Base-by-base conservation (phyloP, 2,113 vertebrate species). In the Bolborhynchus lineola region DNA sequence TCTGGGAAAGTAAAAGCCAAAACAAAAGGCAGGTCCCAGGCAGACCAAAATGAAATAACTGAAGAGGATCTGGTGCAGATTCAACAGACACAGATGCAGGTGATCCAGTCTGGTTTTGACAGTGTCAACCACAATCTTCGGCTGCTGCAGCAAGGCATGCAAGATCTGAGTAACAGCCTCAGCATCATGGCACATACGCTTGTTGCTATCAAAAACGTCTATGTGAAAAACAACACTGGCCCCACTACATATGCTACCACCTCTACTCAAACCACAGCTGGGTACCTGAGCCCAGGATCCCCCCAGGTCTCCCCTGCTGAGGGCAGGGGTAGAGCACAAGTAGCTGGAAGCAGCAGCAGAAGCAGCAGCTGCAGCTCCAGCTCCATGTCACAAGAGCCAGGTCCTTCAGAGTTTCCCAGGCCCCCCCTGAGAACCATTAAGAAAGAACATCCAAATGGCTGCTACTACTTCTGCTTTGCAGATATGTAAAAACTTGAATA, bases 381-480 rank as follows among this genome's bases (percentile, higher is more conserved):
- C 72, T 97, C 97, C 35, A 60, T 42, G 64, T 97, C 96, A 24
- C 97, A 97, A 94, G 97, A 97, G 31, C 52, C 97, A 31, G 97
- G 97, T 76, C 96, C 97, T 87, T 97, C 97, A 0, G 97, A 97
- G 62, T 97, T 97, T 81, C 92, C 97, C 26, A 92, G 96, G 70
- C 93, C 91, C 35, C 60, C 96, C 7, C 39, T 97, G 85, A 96
- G 97, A 95, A 92, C 94, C 90, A 96, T 97, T 96, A 97, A 97
- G 85, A 97, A 97, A 88, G 97, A 97, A 82, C 96, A 97, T 79
- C 96, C 96, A 83, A 97, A 97, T 64, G 97, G 97, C 74, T 97
- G 97, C 80, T 97, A 97, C 65, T 97, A 97, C 90, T 97, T 97
- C 96, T 97, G 97, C 94, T 97, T 97, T 97, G 97, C 97, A 96